These are phyloP conservation scores for Synanceia verrucosa DNA, from an alignment of 2,797 vertebrate species.

Conservation along the genomic window DNA sequence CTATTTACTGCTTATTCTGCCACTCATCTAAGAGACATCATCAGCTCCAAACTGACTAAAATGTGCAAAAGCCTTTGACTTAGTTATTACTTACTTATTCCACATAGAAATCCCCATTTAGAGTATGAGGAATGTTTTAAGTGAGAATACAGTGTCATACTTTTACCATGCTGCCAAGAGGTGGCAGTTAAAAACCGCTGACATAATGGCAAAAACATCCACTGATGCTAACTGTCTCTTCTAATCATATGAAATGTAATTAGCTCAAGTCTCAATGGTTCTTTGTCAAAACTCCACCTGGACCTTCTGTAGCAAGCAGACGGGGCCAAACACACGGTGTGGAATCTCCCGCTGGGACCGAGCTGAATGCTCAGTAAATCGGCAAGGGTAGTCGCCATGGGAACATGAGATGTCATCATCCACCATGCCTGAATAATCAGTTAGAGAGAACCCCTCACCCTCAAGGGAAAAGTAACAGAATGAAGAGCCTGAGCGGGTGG, in stretches of 20 bases:
- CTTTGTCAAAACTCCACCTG: slow-evolving; percentile 70
- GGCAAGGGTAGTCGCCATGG: slow-evolving; percentile 93
- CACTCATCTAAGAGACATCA: background rate
- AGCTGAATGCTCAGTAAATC: slow-evolving; percentile 82
- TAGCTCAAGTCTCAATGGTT: slow-evolving; percentile 41
- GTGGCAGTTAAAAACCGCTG: slow-evolving; percentile 30
- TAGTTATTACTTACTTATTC: background rate
- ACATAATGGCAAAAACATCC: slow-evolving; percentile 35
- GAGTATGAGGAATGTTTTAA: slow-evolving; percentile 12
- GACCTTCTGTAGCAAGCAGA: slow-evolving; percentile 79
- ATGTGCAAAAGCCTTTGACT: background rate
- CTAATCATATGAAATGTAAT: slow-evolving; percentile 52
- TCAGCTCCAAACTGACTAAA: background rate
- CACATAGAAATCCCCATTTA: slow-evolving; percentile 7
- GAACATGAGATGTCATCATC: slow-evolving; percentile 76
- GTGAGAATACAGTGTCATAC: background rate
- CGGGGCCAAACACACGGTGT: slow-evolving; percentile 90
- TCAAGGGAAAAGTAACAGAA: slow-evolving; percentile 56
- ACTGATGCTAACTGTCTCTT: slow-evolving; percentile 30
- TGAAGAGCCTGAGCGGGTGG: slow-evolving; percentile 55
- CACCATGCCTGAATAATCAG: slow-evolving; percentile 66
- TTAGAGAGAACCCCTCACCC: slow-evolving; percentile 61
- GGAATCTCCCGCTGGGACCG: slow-evolving; percentile 87
- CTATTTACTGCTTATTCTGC: background rate
- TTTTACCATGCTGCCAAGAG: slow-evolving; percentile 24